phyloP scores from a whole-genome alignment of 2,797 vertebrate genomes.

The Typhlichthys subterraneus region DNA sequence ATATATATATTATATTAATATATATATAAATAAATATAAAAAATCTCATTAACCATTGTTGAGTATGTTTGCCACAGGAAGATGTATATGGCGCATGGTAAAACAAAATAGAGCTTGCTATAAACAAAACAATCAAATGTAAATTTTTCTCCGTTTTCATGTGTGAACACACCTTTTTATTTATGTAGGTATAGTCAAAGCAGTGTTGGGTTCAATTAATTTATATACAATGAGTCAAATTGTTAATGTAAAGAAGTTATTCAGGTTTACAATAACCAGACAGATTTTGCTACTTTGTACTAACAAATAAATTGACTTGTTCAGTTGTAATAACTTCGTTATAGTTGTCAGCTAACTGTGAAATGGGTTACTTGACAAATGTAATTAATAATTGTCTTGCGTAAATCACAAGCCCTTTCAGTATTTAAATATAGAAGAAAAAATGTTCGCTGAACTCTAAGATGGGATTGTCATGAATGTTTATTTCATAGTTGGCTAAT shows the following conservation, averaged over 20 bases:
- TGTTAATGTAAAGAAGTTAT: background rate
- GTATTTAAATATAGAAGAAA: constrained; percentile 10
- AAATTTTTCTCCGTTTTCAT: constrained; percentile 38
- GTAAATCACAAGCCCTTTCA: constrained; percentile 19
- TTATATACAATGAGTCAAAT: constrained; percentile 27
- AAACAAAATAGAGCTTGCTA: constrained; percentile 23
- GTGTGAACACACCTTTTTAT: constrained; percentile 30
- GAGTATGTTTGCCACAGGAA: background rate
- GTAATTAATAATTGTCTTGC: background rate
- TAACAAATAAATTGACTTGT: background rate
- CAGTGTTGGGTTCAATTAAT: constrained; percentile 21
- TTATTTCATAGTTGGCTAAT: background rate
- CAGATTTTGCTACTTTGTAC: background rate
- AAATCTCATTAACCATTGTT: constrained; percentile 3
- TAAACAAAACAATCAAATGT: constrained; percentile 26
- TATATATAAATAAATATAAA: background rate
- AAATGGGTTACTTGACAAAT: background rate
- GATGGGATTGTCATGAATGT: background rate
- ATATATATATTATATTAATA: background rate
- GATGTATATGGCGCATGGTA: constrained; percentile 38
- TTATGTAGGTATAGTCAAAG: constrained; percentile 20
- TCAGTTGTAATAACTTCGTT: background rate
- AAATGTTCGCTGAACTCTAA: background rate
- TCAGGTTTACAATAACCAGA: background rate
- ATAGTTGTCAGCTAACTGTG: background rate